These are phyloP conservation scores for Brachyopa scutellaris DNA, from an alignment of 2,888 invertebrate genomes.

Conservation along the genomic window DNA sequence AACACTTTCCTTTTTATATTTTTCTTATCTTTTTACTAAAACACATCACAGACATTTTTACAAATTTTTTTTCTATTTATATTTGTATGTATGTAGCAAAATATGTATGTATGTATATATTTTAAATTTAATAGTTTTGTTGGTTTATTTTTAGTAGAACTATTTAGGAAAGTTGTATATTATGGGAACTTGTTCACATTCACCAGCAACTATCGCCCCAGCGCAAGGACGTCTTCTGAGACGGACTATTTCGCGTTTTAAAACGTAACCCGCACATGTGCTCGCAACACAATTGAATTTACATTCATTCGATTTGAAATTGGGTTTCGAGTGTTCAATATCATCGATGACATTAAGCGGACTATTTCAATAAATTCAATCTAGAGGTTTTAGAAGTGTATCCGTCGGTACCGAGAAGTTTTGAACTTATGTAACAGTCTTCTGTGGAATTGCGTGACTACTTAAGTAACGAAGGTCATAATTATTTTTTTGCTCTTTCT, in stretches of 20 bases:
- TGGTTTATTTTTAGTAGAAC: slow-evolving; percentile 76
- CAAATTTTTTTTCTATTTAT: slow-evolving; percentile 25
- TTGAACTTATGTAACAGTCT: slow-evolving; percentile 23
- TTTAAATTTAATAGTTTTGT: slow-evolving; percentile 33
- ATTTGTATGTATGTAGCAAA: slow-evolving; percentile 43
- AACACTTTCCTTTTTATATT: slow-evolving; percentile 31
- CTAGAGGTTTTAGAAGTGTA: background rate
- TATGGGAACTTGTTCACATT: slow-evolving; percentile 17
- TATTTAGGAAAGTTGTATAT: slow-evolving; percentile 72
- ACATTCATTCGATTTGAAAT: slow-evolving; percentile 61
- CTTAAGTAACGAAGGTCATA: slow-evolving; percentile 9
- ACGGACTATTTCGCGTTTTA: slow-evolving; percentile 98
- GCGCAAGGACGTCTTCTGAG: slow-evolving; percentile 97
- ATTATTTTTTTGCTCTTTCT: too few relatives aligned
- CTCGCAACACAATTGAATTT: slow-evolving; percentile 77
- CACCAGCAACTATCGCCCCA: slow-evolving; percentile 94
- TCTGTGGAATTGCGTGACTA: background rate
- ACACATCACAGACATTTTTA: slow-evolving; percentile 73
- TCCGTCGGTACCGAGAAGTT: slow-evolving; percentile 36
- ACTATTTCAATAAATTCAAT: background rate
- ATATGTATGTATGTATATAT: slow-evolving; percentile 20
- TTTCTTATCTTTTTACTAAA: slow-evolving; percentile 53
- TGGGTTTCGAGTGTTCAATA: slow-evolving; percentile 52
- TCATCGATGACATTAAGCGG: slow-evolving; percentile 53
- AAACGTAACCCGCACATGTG: slow-evolving; percentile 98